A percentile compares a stretch with the other conserved stretches of the same genome.
Conservation (phyloP, 1,140 invertebrate genomes). For the Euwallacea similis region DNA sequence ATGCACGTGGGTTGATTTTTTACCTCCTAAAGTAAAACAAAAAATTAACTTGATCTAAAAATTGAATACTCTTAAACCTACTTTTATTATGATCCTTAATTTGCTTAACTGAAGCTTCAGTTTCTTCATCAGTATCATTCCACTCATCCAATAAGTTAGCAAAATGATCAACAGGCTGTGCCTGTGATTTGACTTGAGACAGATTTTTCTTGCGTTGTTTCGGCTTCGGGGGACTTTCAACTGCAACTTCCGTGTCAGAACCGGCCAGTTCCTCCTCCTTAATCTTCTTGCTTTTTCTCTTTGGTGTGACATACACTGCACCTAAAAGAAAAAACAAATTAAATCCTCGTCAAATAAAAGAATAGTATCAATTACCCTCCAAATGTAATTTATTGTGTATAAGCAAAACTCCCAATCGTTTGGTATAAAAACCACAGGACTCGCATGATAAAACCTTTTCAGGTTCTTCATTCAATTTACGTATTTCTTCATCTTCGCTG, state of each 20-base stretch:
- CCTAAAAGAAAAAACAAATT: conserved; percentile 10
- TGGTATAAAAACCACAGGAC: conserved; percentile 65
- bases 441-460: conserved; percentile 61
- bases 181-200: background rate
- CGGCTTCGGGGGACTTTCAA: conserved; percentile 29
- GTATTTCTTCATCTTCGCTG: conserved; percentile 38
- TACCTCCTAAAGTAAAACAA: too few relatives aligned
- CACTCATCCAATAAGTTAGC: conserved; percentile 52
- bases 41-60: background rate
- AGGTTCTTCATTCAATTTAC: conserved; percentile 37
- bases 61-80: background rate
- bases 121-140: conserved; percentile 51
- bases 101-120: conserved; percentile 1
- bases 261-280: conserved; percentile 1
- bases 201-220: conserved; percentile 27
- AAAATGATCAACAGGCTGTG: conserved; percentile 40
- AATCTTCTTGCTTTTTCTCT: conserved; percentile 15
- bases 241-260: conserved; percentile 19
- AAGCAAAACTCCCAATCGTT: conserved; percentile 69
- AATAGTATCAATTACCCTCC: conserved; percentile 18
- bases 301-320: background rate
- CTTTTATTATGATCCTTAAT: background rate
- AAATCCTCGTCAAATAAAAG: background rate
- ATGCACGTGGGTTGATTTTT: background rate
- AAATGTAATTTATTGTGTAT: conserved; percentile 67